Base-by-base conservation (phyloP, 2,113 vertebrate genomes). In the Lipophrys pholis region DNA sequence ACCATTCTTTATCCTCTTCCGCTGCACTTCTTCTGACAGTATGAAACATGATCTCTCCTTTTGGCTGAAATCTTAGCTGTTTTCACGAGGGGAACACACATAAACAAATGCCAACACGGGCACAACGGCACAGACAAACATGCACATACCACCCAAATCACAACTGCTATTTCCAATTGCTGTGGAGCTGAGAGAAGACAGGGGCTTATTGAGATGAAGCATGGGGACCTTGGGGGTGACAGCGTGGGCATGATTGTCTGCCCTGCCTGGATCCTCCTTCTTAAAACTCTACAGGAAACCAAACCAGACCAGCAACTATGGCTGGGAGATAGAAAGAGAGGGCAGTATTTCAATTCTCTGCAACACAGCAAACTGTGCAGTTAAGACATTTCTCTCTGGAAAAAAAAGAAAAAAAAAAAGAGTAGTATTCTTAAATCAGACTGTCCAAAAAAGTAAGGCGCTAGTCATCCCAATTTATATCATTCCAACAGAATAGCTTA, bases 201-300 rank as follows among this genome's bases (percentile, higher is more conserved):
- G 84, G 73, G 81, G 84, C 79, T 92, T 90, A 92, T 87, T 88
- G 83, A 89, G 78, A 90, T 90, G 83, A 92, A 90, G 86, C 88
- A 85, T 64, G 69, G 72, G 78, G 81, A 81, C 77, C 90, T 48
- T 84, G 68, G 80, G 85, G 84, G 78, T 83, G 78, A 90, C 84
- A 81, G 87, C 15, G 42, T 82, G 60, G 79, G 73, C 79, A 83
- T 88, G 85, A 92, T 85, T 89, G 90, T 84, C 84, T 87, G 78
- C 77, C 66, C 71, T 69, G 65, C 80, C 69, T 74, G 70, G 79
- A 78, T 80, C 77, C 51, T 68, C 69, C 43, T 77, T 52, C 57
- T 58, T 40, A 48, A 78, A 84, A 75, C 86, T 72, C 40, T 5
- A 63, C 55, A 68, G 21, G 81, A 66, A 66, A 64, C 72, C 46